Evolutionary conservation across 1,140 invertebrate genomes (phyloP), one percentile per base, ranked within the genome.

Genomic region (Apis dorsata): DNA sequence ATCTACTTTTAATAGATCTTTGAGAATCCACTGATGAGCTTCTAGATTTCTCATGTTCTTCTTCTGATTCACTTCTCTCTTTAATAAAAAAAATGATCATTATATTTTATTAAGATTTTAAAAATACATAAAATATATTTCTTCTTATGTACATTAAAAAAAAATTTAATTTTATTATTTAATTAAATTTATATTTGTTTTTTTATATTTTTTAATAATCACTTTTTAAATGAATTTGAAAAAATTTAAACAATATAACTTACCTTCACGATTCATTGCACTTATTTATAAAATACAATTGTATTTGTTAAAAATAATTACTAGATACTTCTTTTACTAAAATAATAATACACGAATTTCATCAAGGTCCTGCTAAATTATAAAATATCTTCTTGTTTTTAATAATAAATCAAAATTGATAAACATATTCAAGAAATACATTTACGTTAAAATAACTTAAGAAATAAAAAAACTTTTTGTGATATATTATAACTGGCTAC

Each of bases 181-280:
- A 57, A 65, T 10, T 57, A n/a, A 19, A 13, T 17, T 59, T n/a
- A 28, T 0, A 63, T 70, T 55, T 4, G 3, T 49, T 66, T n/a
- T n/a, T 53, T 63, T 49, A n/a, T 70, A 8, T 65, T 4, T 78
- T 3, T 57, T n/a, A 53, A 21, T 21, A 77, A 21, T 13, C 10
- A 65, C 1, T 24, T 69, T 28, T 51, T 24, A 10, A 19, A 3
- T 55, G 7, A 44, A 34, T 80, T 79, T 10, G 8, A 49, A 62
- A 5, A 34, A 74, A 62, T 63, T 9, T 55, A 13, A 15, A 49
- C 65, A 13, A n/a, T 55, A 63, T 1, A n/a, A 62, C 15, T 84
- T 70, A 88, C 87, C 87, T 83, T 83, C 80, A 10, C 62, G 81
- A 81, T 78, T 81, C 87, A 88, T 88, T 59, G 68, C 62, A 77